A percentile compares a stretch with the other conserved stretches of the same genome.
phyloP scores from a whole-genome alignment of 2,888 invertebrate species.

The Sylvicola cinctus region DNA sequence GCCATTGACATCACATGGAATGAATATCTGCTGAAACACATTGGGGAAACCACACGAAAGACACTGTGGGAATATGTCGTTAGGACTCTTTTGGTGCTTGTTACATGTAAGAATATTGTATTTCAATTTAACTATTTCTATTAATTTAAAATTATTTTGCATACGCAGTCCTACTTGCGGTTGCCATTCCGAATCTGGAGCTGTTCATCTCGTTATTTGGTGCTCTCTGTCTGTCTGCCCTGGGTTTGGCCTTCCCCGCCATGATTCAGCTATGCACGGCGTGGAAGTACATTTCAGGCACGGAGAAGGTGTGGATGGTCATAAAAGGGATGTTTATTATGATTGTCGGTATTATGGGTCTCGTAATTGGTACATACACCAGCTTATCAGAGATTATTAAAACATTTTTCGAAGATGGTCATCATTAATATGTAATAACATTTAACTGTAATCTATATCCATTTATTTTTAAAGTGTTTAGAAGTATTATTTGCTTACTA shows the following conservation, averaged over 20 bases:
- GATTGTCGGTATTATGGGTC: constrained; percentile 41
- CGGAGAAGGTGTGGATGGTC: constrained; percentile 33
- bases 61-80: constrained; percentile 54
- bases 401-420: constrained; percentile 6
- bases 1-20: constrained; percentile 88
- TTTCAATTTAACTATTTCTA: not conserved
- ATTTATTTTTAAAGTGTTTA: no score
- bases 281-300: constrained; percentile 43
- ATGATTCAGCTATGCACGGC: constrained; percentile 69
- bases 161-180: constrained; percentile 58
- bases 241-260: constrained; percentile 81
- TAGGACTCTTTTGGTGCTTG: constrained; percentile 53
- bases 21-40: constrained; percentile 38
- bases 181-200: constrained; percentile 66
- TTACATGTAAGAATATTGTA: constrained; percentile 57
- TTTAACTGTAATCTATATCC: no score
- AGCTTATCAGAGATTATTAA: constrained; percentile 19
- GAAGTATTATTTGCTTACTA: no score
- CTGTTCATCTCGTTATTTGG: constrained; percentile 66
- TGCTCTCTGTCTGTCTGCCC: constrained; percentile 71
- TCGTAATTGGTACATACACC: constrained; percentile 48
- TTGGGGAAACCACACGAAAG: constrained; percentile 37
- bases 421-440: no score
- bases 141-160: constrained; percentile 7
- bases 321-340: constrained; percentile 40